Conservation (phyloP, 2,113 vertebrate genomes). For the Hippolais icterina region DNA sequence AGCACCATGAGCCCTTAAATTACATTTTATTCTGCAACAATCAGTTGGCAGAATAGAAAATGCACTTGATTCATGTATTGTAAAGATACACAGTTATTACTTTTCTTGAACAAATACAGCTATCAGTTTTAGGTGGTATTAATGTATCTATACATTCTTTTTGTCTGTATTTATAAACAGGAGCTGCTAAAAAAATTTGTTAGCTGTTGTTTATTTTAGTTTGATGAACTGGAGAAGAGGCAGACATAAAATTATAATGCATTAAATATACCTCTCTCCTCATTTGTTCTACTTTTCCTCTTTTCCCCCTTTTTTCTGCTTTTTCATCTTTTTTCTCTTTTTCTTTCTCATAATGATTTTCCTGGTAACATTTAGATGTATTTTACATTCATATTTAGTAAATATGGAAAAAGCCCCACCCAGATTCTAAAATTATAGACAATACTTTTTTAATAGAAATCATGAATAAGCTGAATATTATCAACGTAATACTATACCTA, state of each 20-base stretch:
- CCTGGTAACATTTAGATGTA: not conserved
- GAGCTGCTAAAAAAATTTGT: not conserved
- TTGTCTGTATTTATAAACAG: not conserved
- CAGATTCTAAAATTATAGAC: not conserved
- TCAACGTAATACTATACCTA: not conserved
- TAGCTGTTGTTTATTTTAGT: not conserved
- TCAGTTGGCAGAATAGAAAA: not conserved
- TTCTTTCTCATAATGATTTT: not conserved
- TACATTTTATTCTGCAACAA: not conserved
- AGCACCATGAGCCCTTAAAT: not conserved
- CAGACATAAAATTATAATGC: not conserved
- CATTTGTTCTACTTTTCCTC: not conserved
- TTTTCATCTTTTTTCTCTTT: not conserved
- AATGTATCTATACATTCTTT: not conserved
- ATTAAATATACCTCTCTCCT: not conserved
- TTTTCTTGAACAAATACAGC: not conserved
- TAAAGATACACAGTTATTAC: not conserved
- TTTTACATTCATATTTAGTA: not conserved
- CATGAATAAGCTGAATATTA: not conserved
- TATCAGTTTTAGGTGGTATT: not conserved
- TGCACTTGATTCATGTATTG: not conserved
- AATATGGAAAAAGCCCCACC: not conserved
- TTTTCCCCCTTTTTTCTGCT: not conserved
- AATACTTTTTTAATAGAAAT: not conserved
- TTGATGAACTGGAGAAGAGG: not conserved